Conservation (phyloP, 2,797 vertebrate genomes). For the Alouatta caraya region DNA sequence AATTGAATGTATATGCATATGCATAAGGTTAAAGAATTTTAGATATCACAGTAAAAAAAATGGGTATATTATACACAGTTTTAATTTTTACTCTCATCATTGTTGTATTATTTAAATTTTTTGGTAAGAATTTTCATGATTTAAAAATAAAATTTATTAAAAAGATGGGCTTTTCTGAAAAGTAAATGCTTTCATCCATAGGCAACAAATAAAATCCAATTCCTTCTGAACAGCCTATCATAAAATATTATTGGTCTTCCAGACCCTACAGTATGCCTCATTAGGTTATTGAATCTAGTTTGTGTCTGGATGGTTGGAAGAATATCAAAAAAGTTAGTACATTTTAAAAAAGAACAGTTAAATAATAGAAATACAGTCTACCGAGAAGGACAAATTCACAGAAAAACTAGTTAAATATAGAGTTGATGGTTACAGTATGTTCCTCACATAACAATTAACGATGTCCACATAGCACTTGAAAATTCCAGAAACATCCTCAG, state of each 20-base stretch:
- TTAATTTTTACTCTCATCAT: background rate
- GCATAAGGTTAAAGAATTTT: background rate
- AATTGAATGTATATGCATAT: background rate
- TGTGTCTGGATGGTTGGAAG: slow-evolving; percentile 2
- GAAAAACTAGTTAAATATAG: slow-evolving; percentile 28
- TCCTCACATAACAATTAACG: slow-evolving; percentile 9
- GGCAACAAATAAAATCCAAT: slow-evolving; percentile 35
- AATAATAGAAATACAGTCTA: slow-evolving; percentile 27
- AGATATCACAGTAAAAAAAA: background rate
- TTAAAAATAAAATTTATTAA: slow-evolving; percentile 31
- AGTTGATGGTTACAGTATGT: background rate
- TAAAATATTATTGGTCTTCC: slow-evolving; percentile 23
- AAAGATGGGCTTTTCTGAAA: background rate
- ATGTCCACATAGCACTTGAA: background rate
- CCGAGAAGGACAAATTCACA: background rate
- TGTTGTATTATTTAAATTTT: background rate
- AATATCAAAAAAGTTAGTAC: background rate
- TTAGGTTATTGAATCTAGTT: slow-evolving; percentile 4
- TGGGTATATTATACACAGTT: background rate
- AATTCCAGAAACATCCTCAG: background rate
- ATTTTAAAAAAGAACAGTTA: background rate
- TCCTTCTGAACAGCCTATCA: background rate
- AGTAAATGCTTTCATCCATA: slow-evolving; percentile 12
- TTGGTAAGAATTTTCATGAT: background rate
- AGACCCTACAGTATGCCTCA: background rate